Evolutionary conservation across 2,797 vertebrate species (phyloP), one percentile per base, ranked within the genome.

Genomic region (Simalia tracyae): DNA sequence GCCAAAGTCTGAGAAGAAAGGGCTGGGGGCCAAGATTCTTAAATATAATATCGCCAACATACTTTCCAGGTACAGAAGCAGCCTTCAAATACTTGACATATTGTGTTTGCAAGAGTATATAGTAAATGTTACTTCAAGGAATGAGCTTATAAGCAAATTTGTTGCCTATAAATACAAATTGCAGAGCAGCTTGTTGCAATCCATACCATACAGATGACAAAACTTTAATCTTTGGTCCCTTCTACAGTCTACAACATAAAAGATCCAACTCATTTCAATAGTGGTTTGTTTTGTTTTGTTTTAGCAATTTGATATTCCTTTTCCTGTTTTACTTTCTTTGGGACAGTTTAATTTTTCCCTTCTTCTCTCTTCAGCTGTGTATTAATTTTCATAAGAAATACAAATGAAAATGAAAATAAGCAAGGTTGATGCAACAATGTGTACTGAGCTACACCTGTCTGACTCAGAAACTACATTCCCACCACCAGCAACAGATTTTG

Each of bases 401-500:
- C 61, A 81, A 89, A 90, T 66, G 5, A 63, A 19, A n/a, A 50
- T 19, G 15, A 10, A 14, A 31, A 36, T 89, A 84, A 46, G 36
- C 36, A 14, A 2, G 3, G 17, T 36, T 89, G 19, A 4, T n/a
- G 68, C 2, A 89, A 50, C 7, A 92, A 36, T 3, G 61, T 24
- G 26, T 3, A n/a, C 2, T 87, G 72, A 2, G 81, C 14, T 94
- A 76, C 50, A 87, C 8, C 31, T 36, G 31, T 36, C 56, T 90
- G 10, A 2, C 3, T 6, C 15, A 91, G 64, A 26, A 89, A 86
- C 3, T 22, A 15, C 64, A 90, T 19, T 54, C 72, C 3, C 24
- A 89, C 84, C 76, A 11, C 72, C 0, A 61, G 36, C 54, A 89
- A 54, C 36, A 90, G n/a, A 90, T 89, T 90, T 93, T 89, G 6